Evolutionary conservation across 2,888 invertebrate genomes (phyloP).

Genomic region (Pterostichus madidus): DNA sequence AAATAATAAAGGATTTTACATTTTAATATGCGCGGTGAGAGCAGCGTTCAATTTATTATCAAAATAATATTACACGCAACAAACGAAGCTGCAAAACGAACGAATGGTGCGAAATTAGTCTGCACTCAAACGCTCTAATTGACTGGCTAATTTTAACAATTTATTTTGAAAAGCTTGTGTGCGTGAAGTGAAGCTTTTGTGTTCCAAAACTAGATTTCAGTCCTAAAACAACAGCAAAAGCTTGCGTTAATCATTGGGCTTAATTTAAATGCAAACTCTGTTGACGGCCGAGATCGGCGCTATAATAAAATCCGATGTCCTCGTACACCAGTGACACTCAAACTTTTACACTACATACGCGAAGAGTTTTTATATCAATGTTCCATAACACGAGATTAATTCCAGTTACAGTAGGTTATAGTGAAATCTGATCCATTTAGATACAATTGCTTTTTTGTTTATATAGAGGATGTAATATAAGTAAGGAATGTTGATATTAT

Average conservation of each 20-base stretch:
- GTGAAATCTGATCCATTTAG: no score
- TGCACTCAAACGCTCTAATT: conserved; percentile 58
- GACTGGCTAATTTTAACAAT: conserved; percentile 66
- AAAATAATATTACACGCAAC: conserved; percentile 30
- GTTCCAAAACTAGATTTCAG: conserved; percentile 63
- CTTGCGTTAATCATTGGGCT: conserved; percentile 64
- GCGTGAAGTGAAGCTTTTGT: conserved; percentile 59
- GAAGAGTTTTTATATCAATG: no score
- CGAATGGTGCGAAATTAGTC: conserved; percentile 18
- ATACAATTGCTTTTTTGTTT: no score
- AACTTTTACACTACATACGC: not conserved
- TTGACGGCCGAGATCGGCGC: conserved; percentile 53
- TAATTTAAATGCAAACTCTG: conserved; percentile 66
- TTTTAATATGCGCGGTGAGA: not conserved
- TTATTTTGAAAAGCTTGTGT: conserved; percentile 60
- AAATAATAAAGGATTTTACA: conserved; percentile 41
- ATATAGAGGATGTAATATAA: no score
- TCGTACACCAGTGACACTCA: no score
- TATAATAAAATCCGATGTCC: conserved; percentile 15
- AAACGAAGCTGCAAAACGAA: not conserved
- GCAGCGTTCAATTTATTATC: conserved; percentile 11
- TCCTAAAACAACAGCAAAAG: conserved; percentile 65
- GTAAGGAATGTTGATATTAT: no score
- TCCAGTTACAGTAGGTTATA: no score
- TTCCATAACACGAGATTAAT: no score